A percentile compares a stretch with the other conserved stretches of the same genome.
Evolutionary conservation across 2,113 vertebrate species (phyloP).

Genomic region (Pachypanchax playfairii): DNA sequence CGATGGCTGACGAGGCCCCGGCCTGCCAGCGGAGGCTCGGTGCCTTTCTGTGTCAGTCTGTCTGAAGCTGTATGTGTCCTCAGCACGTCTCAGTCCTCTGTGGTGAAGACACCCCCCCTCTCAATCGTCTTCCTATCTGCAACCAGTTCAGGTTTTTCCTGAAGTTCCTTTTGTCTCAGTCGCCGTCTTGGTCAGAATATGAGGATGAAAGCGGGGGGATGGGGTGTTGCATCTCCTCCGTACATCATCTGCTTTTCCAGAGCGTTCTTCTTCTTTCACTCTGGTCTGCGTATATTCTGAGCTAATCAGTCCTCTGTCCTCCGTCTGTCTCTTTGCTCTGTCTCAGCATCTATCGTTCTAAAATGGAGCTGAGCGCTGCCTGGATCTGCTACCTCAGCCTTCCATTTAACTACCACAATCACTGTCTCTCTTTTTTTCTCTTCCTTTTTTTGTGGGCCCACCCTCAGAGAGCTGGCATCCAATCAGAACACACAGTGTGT

Average conservation of each 20-base stretch:
- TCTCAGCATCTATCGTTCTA: slow-evolving; percentile 29
- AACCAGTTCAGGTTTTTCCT: slow-evolving; percentile 2
- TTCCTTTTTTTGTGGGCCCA: slow-evolving; percentile 30
- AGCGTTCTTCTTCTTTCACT: slow-evolving; percentile 14
- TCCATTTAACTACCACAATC: slow-evolving; percentile 67
- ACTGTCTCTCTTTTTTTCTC: slow-evolving; percentile 39
- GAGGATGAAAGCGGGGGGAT: slow-evolving; percentile 36
- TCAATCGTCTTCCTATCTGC: slow-evolving; percentile 29
- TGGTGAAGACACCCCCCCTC: slow-evolving; percentile 33
- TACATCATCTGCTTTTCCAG: slow-evolving; percentile 29
- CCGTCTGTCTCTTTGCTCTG: neutral
- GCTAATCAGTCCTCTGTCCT: slow-evolving; percentile 2
- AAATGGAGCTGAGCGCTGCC: slow-evolving; percentile 62
- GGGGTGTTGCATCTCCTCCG: slow-evolving; percentile 42
- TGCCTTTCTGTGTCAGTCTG: slow-evolving; percentile 23
- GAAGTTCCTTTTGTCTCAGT: slow-evolving; percentile 4
- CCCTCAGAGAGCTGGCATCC: slow-evolving; percentile 58
- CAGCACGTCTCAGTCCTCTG: slow-evolving; percentile 25
- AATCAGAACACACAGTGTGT: slow-evolving; percentile 65
- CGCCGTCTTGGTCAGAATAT: slow-evolving; percentile 47
- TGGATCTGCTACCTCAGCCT: slow-evolving; percentile 60
- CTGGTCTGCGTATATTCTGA: slow-evolving; percentile 11
- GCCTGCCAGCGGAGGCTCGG: slow-evolving; percentile 61
- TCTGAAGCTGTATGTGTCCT: slow-evolving; percentile 22
- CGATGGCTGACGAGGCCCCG: slow-evolving; percentile 36